Evolutionary conservation across 2,797 vertebrate species (phyloP).

Genomic region (Esox lucius): DNA sequence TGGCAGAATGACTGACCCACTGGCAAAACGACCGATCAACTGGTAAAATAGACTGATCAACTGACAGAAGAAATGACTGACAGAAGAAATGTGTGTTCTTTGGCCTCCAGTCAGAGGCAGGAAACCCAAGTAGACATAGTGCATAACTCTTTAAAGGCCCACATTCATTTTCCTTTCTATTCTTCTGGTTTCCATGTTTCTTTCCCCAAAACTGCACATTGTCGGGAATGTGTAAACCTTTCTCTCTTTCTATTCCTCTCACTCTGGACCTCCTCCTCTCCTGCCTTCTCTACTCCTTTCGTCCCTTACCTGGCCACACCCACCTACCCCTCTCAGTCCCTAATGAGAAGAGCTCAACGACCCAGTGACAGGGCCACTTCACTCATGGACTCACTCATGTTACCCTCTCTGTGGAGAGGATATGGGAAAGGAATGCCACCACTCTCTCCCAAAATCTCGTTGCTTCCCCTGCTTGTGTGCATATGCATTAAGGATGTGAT

Average conservation of each 20-base stretch:
- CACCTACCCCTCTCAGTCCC: constrained; percentile 17
- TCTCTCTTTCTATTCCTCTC: not conserved
- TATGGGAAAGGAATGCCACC: not conserved
- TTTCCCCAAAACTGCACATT: not conserved
- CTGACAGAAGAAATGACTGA: not conserved
- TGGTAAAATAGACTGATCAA: not conserved
- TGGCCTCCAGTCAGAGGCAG: constrained; percentile 11
- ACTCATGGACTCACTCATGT: not conserved
- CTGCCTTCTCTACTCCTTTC: not conserved
- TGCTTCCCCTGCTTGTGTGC: not conserved
- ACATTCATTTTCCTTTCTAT: constrained; percentile 28
- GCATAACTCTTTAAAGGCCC: constrained; percentile 8
- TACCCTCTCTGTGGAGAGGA: not conserved
- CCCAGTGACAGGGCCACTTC: not conserved
- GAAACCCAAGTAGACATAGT: not conserved
- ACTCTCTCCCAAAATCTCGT: not conserved
- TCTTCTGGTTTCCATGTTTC: not conserved
- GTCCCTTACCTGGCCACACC: constrained; percentile 5
- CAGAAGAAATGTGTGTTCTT: constrained; percentile 21
- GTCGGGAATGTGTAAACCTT: constrained; percentile 7
- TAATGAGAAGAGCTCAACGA: not conserved
- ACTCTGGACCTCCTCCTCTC: not conserved
- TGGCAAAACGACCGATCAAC: not conserved
- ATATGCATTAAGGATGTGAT: too few relatives aligned
- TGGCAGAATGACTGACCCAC: not conserved